Conservation (phyloP, 2,113 vertebrate genomes). For the Chitala chitala region DNA sequence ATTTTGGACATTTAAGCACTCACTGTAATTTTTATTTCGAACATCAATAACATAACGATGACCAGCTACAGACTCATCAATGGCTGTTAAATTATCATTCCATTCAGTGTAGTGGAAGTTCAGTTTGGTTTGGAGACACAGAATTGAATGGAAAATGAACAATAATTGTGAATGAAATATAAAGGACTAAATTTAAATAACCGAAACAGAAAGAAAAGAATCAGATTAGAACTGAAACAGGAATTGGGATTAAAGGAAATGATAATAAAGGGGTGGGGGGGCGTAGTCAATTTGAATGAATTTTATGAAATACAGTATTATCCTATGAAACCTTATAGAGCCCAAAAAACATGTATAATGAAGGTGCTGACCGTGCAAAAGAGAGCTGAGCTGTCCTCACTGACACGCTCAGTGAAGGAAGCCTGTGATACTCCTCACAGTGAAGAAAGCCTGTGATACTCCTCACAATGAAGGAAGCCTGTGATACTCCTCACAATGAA, state of each 20-base stretch:
- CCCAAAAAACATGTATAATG: not conserved
- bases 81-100: not conserved
- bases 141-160: slow-evolving; percentile 12
- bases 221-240: not conserved
- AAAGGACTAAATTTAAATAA: slow-evolving; percentile 16
- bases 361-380: not conserved
- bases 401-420: not conserved
- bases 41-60: not conserved
- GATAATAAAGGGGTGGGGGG: slow-evolving; percentile 3
- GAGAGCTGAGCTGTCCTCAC: not conserved
- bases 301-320: not conserved
- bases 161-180: slow-evolving; percentile 4
- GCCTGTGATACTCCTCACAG: too few relatives aligned
- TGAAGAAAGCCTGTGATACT: too few relatives aligned
- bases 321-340: not conserved
- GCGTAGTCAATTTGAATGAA: slow-evolving; percentile 3
- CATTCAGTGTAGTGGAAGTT: slow-evolving; percentile 2
- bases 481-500: too few relatives aligned
- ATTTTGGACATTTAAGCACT: slow-evolving; percentile 5
- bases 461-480: too few relatives aligned
- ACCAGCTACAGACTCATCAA: not conserved
- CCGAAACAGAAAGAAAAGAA: slow-evolving; percentile 9
- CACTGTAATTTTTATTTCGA: not conserved
- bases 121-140: slow-evolving; percentile 10
- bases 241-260: slow-evolving; percentile 7